Evolutionary conservation across 2,113 vertebrate species (phyloP).

Genomic region (Boulengeromyrus knoepffleri): DNA sequence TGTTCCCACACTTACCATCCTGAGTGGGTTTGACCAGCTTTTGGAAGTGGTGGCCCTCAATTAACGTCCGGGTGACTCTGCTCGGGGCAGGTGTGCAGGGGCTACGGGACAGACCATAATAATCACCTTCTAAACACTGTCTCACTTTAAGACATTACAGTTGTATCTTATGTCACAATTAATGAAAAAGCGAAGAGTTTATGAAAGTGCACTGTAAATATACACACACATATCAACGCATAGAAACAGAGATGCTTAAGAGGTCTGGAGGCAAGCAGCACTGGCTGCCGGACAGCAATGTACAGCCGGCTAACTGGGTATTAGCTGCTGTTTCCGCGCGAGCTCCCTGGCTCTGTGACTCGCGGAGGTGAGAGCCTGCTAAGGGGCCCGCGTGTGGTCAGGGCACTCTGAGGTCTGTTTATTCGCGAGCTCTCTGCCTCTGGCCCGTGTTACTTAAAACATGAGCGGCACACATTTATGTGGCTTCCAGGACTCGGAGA

Average conservation of each 20-base stretch:
- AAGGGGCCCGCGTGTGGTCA: neutral
- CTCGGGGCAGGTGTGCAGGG: constrained; percentile 10
- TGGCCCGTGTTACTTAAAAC: constrained; percentile 8
- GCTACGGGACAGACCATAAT: neutral
- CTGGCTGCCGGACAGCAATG: neutral
- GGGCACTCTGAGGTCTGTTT: neutral
- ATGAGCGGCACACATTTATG: neutral
- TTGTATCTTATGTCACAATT: neutral
- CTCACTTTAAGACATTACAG: neutral
- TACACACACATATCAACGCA: neutral
- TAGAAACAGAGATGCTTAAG: neutral
- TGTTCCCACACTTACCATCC: constrained; percentile 45
- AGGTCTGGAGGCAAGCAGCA: neutral
- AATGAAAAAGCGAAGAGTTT: neutral
- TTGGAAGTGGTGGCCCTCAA: constrained; percentile 43
- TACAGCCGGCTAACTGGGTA: neutral
- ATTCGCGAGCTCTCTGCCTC: neutral
- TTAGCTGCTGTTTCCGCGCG: no score
- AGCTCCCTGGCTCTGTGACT: no score
- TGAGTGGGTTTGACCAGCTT: constrained; percentile 42
- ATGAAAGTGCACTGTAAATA: neutral
- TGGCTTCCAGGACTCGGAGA: neutral
- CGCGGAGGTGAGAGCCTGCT: neutral
- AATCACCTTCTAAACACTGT: neutral
- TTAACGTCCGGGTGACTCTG: constrained; percentile 45